Evolutionary conservation across 2,888 invertebrate genomes (phyloP).

Genomic region (Strigamia transsilvanica): DNA sequence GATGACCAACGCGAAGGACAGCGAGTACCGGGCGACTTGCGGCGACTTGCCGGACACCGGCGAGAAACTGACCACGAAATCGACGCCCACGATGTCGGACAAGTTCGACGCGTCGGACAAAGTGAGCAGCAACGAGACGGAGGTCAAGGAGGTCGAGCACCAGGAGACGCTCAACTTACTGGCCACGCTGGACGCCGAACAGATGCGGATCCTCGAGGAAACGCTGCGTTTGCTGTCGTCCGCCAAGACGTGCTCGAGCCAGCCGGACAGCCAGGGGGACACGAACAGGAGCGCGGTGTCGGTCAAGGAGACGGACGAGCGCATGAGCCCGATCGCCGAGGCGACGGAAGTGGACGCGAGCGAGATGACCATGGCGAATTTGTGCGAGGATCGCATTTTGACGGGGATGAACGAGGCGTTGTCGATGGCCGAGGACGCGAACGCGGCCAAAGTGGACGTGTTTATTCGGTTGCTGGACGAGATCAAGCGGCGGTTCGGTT

Average conservation of each 20-base stretch:
- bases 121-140: neutral
- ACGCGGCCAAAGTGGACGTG: neutral
- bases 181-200: neutral
- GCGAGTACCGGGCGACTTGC: neutral
- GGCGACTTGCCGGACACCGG: neutral
- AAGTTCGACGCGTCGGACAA: constrained; percentile 1
- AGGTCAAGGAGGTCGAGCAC: neutral
- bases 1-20: neutral
- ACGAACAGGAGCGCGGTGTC: neutral
- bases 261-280: neutral
- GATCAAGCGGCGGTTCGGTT: neutral
- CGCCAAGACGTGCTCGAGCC: neutral
- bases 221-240: neutral
- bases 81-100: neutral
- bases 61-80: neutral
- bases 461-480: neutral
- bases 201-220: neutral
- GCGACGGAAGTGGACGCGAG: neutral
- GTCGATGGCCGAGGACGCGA: neutral
- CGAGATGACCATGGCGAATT: neutral
- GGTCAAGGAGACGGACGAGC: neutral
- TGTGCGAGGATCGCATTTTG: neutral
- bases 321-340: neutral
- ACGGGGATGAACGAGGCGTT: neutral
- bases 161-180: neutral